These are phyloP conservation scores for Pseudochirops corinnae DNA, from an alignment of 2,797 vertebrate genomes.

Conservation along the genomic window DNA sequence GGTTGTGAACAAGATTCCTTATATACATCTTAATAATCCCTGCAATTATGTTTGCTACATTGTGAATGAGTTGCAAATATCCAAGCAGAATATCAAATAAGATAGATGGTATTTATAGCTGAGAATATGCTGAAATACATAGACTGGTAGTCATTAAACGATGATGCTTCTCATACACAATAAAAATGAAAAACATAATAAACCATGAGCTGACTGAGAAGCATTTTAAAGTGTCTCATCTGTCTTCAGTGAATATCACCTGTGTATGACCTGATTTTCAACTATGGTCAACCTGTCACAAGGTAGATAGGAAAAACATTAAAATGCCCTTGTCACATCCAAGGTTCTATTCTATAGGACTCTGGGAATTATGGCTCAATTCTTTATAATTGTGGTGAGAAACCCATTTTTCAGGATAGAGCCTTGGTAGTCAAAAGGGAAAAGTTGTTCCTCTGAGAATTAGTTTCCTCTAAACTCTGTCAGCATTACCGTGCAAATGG, in stretches of 20 bases:
- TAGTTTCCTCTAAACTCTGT: slow-evolving; percentile 56
- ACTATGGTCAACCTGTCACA: neutral
- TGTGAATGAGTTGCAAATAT: slow-evolving; percentile 59
- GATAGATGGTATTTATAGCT: slow-evolving; percentile 48
- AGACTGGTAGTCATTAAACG: slow-evolving; percentile 39
- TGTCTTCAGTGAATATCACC: neutral
- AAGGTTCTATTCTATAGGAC: neutral
- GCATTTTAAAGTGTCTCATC: neutral
- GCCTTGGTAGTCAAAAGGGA: neutral
- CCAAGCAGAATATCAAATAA: slow-evolving; percentile 40
- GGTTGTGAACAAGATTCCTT: slow-evolving; percentile 22
- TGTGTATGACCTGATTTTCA: neutral
- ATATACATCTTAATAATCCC: slow-evolving; percentile 63
- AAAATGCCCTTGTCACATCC: neutral
- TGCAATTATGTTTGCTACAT: slow-evolving; percentile 28
- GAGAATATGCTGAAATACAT: slow-evolving; percentile 55
- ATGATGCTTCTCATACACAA: slow-evolving; percentile 26
- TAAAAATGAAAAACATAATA: slow-evolving; percentile 61
- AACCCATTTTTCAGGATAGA: neutral
- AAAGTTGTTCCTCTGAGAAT: slow-evolving; percentile 49
- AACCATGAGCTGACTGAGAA: slow-evolving; percentile 17
- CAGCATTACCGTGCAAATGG: slow-evolving; percentile 37
- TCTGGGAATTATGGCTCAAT: neutral
- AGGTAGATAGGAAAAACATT: slow-evolving; percentile 50
- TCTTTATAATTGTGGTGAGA: neutral